phyloP scores from a whole-genome alignment of 1,140 invertebrate genomes.

The Atta cephalotes region DNA sequence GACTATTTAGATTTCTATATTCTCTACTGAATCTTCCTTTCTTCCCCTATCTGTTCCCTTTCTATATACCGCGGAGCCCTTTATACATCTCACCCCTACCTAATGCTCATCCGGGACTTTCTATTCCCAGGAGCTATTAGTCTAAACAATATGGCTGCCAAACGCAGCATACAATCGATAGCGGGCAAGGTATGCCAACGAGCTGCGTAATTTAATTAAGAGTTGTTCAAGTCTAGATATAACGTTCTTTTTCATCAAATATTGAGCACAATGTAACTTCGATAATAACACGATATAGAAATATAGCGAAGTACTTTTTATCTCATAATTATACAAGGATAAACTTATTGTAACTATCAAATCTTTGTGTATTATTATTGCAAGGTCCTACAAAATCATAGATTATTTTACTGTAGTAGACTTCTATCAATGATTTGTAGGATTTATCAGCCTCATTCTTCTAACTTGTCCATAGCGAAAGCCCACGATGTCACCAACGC shows the following conservation, averaged over 20 bases:
- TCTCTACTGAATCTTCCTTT: constrained; percentile 64
- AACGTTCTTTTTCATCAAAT: constrained; percentile 26
- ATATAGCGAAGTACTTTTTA: neutral
- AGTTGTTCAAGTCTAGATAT: constrained; percentile 47
- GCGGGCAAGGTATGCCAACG: constrained; percentile 72
- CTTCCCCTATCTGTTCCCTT: constrained; percentile 62
- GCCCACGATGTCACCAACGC: constrained; percentile 75
- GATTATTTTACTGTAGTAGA: neutral
- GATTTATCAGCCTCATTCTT: constrained; percentile 14
- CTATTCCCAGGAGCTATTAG: constrained; percentile 84
- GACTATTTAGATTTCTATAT: constrained; percentile 66
- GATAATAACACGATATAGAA: constrained; percentile 9
- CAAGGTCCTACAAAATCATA: neutral
- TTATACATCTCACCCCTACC: constrained; percentile 70
- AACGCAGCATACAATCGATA: constrained; percentile 84
- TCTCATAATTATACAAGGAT: constrained; percentile 12
- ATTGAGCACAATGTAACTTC: constrained; percentile 17
- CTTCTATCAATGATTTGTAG: constrained; percentile 27
- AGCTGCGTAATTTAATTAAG: constrained; percentile 80
- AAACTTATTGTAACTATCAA: neutral
- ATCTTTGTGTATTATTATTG: constrained; percentile 5
- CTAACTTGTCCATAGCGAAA: constrained; percentile 35
- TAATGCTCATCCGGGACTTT: constrained; percentile 73
- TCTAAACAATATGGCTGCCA: constrained; percentile 85
- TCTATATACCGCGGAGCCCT: constrained; percentile 66